A percentile compares a stretch with the other conserved stretches of the same genome.
Conservation (phyloP, 2,113 vertebrate genomes). For the Lagopus muta region DNA sequence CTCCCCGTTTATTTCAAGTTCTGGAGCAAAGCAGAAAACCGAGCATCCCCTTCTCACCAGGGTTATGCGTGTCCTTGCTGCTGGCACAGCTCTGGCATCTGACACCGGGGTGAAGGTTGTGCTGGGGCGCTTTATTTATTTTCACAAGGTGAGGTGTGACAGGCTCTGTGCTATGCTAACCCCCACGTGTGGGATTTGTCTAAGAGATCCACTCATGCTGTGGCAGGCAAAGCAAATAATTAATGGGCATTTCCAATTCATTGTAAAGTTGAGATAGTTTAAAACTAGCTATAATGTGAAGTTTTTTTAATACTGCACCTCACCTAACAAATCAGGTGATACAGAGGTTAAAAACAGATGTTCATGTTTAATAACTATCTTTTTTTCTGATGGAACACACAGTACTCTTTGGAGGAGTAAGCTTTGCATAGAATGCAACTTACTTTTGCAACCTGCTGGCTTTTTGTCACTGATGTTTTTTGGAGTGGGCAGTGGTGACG, state of each 20-base stretch:
- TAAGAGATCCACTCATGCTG: background rate
- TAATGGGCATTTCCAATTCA: background rate
- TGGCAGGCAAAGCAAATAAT: background rate
- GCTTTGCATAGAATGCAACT: background rate
- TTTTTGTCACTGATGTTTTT: background rate
- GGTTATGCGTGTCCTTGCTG: background rate
- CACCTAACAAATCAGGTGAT: background rate
- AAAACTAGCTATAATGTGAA: background rate
- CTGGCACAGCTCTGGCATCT: accelerated
- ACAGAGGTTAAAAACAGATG: accelerated
- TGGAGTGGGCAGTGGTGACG: background rate
- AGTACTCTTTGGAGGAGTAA: background rate
- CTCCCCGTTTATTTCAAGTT: accelerated
- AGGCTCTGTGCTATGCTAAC: background rate
- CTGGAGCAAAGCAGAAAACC: background rate
- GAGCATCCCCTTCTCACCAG: background rate
- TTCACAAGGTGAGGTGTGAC: background rate
- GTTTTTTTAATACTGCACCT: background rate
- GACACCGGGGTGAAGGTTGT: background rate
- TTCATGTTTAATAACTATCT: background rate
- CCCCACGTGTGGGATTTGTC: accelerated
- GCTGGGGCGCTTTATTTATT: background rate
- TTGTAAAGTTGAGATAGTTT: background rate
- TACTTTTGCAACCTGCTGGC: background rate
- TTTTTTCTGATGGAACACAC: background rate